These are phyloP conservation scores for Acanthis flammea DNA, from an alignment of 2,797 vertebrate species.

Conservation along the genomic window DNA sequence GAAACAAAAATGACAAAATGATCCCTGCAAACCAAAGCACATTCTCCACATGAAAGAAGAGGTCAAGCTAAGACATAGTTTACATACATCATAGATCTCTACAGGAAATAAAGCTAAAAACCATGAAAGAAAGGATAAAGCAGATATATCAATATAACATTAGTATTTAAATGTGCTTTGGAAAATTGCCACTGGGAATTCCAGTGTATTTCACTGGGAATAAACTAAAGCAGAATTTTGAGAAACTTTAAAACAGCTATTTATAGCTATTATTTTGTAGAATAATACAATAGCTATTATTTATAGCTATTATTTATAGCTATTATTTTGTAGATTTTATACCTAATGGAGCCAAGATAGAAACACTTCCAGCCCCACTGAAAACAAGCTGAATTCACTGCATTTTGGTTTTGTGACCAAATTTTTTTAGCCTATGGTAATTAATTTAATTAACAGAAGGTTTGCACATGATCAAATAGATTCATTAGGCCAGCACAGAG, in stretches of 20 bases:
- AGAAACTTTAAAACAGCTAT: neutral
- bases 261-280: neutral
- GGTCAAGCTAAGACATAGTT: neutral
- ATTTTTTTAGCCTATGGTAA: neutral
- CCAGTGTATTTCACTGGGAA: neutral
- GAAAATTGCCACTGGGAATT: neutral
- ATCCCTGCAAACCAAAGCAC: constrained; percentile 29
- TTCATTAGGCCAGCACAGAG: neutral
- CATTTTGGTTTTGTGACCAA: neutral
- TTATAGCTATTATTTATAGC: neutral
- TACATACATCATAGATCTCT: neutral
- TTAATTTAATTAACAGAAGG: neutral
- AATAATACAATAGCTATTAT: too few species aligned
- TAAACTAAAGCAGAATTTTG: neutral
- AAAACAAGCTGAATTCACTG: neutral
- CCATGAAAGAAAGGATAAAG: neutral
- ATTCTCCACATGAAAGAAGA: constrained; percentile 27
- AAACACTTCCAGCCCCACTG: neutral
- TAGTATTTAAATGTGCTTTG: constrained; percentile 27
- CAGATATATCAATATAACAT: neutral
- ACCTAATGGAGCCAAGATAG: neutral
- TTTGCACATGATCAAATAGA: neutral
- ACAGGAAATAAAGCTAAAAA: constrained; percentile 50
- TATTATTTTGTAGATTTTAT: neutral
- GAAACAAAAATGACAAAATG: neutral